Evolutionary conservation across 2,797 vertebrate genomes (phyloP), one percentile per base, ranked within the genome.

Genomic region (Yasuhikotakia modesta): DNA sequence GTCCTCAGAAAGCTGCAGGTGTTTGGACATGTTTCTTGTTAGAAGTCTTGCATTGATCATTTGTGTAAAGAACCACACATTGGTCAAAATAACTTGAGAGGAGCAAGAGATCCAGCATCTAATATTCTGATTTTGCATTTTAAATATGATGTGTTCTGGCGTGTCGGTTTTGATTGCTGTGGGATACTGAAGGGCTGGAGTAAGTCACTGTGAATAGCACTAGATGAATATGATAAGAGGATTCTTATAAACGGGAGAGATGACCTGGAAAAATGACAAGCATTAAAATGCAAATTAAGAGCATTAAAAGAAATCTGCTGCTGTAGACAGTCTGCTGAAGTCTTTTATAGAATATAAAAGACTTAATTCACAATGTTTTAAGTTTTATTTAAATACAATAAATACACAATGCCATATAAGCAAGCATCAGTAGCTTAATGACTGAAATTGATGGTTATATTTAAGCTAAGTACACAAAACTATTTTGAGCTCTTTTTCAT

Each of bases 201-300:
- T 55, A 32, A 48, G 43, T 70, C 6, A 19, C 13, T 7, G 14
- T 60, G 60, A 76, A 32, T 27, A 78, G 48, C 66, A 55, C 19
- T 70, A 19, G 14, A 70, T 60, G 19, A 24, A 45, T 64, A 55
- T 39, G 24, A 80, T 71, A 32, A 66, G 30, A 67, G 66, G 8
- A 3, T 46, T 43, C 27, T 71, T 53, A 74, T 65, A 39, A 77
- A 67, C 70, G 5, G 13, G 14, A 65, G 35, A 63, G n/a, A 76
- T 80, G 57, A 27, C 39, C 57, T 70, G 58, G 22, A 16, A 55
- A 55, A 69, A 76, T 58, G 21, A 74, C 39, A 55, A 48, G 67
- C 14, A 76, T 69, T 75, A 64, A 76, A 66, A 70, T 57, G 60
- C 21, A 70, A 43, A 74, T 75, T 64, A 70, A 48, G 58, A 24